Percentiles rank a stretch among this genome's conserved stretches.
phyloP scores from a whole-genome alignment of 2,888 invertebrate genomes.

The Tipula unca region DNA sequence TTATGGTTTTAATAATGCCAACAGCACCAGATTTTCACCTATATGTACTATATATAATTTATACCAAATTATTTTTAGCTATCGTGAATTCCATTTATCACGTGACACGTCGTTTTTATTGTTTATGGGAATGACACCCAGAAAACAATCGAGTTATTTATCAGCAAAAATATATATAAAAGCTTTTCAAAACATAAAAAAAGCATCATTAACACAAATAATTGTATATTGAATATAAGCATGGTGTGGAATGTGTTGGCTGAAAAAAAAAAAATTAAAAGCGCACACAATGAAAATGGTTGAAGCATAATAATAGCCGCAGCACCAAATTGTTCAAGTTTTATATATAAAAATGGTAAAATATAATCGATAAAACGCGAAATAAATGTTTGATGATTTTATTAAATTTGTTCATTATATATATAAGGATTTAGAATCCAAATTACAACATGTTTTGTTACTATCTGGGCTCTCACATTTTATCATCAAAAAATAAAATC shows the following conservation, averaged over 20 bases:
- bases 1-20: too few relatives aligned
- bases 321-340: not conserved
- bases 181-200: not conserved
- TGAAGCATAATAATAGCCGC: too few relatives aligned
- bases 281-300: too few relatives aligned
- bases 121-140: too few relatives aligned
- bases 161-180: not conserved
- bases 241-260: not conserved
- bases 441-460: too few relatives aligned
- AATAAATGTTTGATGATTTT: not conserved
- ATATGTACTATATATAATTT: too few relatives aligned
- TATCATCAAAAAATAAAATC: too few relatives aligned
- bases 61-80: too few relatives aligned
- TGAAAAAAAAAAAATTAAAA: not conserved
- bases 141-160: not conserved
- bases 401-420: not conserved
- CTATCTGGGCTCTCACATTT: too few relatives aligned
- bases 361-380: not conserved
- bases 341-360: not conserved
- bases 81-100: not conserved
- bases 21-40: too few relatives aligned
- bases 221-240: not conserved
- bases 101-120: not conserved
- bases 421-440: too few relatives aligned
- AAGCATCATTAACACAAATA: too few relatives aligned